These are phyloP conservation scores for Neoarius graeffei DNA, from an alignment of 2,113 vertebrate species.

Conservation along the genomic window DNA sequence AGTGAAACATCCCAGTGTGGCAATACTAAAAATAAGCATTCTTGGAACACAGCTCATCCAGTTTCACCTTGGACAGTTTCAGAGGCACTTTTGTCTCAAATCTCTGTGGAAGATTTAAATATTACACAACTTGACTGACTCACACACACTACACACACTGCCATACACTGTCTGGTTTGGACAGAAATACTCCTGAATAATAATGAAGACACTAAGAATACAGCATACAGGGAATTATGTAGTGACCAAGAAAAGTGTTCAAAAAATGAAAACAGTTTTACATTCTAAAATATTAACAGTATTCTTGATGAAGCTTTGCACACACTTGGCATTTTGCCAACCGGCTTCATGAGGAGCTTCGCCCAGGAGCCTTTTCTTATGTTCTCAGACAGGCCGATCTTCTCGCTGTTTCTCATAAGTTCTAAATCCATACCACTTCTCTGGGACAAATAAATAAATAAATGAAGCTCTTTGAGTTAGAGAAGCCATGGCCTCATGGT, in stretches of 20 bases:
- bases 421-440: too few species aligned
- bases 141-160: background rate
- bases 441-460: too few species aligned
- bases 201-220: background rate
- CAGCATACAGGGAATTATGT: background rate
- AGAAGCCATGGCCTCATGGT: too few species aligned
- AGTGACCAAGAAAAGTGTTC: background rate
- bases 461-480: too few species aligned
- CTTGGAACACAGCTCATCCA: background rate
- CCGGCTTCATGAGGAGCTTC: too few species aligned
- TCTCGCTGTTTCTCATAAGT: too few species aligned
- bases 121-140: background rate
- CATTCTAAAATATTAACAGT: background rate
- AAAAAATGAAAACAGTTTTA: background rate
- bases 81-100: background rate
- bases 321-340: too few species aligned
- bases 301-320: background rate
- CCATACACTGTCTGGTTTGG: background rate
- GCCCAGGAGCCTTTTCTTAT: too few species aligned
- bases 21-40: background rate
- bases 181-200: background rate
- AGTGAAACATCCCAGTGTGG: background rate
- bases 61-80: background rate
- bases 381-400: too few species aligned
- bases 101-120: background rate